Percentiles rank a stretch among this genome's conserved stretches.
These are phyloP conservation scores for Prionailurus viverrinus DNA, from an alignment of 2,113 vertebrate genomes.

Conservation along the genomic window DNA sequence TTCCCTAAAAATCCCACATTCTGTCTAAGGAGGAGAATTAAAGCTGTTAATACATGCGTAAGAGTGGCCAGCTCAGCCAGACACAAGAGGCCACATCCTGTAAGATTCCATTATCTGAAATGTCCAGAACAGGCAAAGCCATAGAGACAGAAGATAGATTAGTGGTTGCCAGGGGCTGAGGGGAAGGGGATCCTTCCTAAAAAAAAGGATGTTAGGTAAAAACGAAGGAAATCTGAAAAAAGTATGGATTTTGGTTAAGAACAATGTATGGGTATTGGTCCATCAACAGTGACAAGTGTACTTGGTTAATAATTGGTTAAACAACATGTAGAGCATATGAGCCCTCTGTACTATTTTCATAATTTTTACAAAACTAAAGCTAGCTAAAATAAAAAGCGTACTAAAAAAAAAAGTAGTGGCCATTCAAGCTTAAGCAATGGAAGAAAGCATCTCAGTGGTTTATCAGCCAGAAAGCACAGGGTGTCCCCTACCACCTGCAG, in stretches of 20 bases:
- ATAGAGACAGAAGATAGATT: conserved; percentile 8
- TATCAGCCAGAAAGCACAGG: neutral
- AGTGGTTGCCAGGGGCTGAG: neutral
- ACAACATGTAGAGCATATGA: neutral
- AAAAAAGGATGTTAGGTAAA: conserved; percentile 3
- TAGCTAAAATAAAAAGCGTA: neutral
- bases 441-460: neutral
- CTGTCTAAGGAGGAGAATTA: neutral
- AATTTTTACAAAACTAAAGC: neutral
- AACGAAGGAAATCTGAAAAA: neutral
- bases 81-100: neutral
- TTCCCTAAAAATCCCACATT: neutral
- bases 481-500: neutral
- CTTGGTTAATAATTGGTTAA: neutral
- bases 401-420: neutral
- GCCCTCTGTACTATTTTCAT: neutral
- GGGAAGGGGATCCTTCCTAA: neutral
- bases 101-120: conserved; percentile 37
- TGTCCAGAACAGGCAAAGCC: neutral
- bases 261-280: neutral
- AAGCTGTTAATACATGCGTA: neutral
- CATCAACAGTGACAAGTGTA: neutral
- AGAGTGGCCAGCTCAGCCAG: neutral
- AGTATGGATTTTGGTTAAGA: neutral
- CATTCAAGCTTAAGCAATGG: neutral